These are phyloP conservation scores for Drosophila nr. perissopoda DNA, from an alignment of 2,888 invertebrate species.

Conservation along the genomic window DNA sequence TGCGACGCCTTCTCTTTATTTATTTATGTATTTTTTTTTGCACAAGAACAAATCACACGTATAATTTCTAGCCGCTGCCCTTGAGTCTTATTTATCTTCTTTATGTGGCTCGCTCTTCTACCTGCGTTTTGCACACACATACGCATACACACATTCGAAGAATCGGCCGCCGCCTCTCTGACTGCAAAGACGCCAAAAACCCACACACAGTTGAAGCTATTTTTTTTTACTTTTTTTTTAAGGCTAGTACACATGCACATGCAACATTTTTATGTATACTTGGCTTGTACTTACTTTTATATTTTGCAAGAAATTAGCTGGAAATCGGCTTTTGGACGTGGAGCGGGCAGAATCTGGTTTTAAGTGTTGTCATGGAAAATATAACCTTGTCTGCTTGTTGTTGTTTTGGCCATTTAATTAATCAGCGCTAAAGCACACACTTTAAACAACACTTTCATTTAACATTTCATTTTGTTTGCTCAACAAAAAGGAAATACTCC, in stretches of 20 bases:
- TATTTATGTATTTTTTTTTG: constrained; percentile 17
- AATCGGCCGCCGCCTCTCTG: constrained; percentile 55
- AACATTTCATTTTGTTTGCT: constrained; percentile 59
- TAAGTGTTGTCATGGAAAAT: constrained; percentile 46
- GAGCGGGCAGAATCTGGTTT: constrained; percentile 20
- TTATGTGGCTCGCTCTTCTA: constrained; percentile 50
- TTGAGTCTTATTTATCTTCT: constrained; percentile 63
- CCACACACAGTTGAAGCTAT: constrained; percentile 40
- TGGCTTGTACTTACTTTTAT: constrained; percentile 61
- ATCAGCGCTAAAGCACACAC: constrained; percentile 47
- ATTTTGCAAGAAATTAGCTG: constrained; percentile 56
- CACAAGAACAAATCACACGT: constrained; percentile 59
- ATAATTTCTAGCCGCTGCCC: constrained; percentile 73
- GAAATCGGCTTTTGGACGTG: constrained; percentile 52
- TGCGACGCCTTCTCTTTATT: constrained; percentile 12
- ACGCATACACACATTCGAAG: constrained; percentile 27
- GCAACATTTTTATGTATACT: constrained; percentile 51
- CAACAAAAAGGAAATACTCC: constrained; percentile 66
- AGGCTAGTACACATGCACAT: constrained; percentile 38
- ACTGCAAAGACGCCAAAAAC: constrained; percentile 60
- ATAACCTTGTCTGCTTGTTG: constrained; percentile 51
- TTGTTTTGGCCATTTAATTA: constrained; percentile 50
- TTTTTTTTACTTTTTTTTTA: constrained; percentile 17
- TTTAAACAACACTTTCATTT: constrained; percentile 67
- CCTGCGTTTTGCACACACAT: constrained; percentile 55